Base-by-base conservation (phyloP, 2,797 vertebrate species). In the Propithecus deckenii region DNA sequence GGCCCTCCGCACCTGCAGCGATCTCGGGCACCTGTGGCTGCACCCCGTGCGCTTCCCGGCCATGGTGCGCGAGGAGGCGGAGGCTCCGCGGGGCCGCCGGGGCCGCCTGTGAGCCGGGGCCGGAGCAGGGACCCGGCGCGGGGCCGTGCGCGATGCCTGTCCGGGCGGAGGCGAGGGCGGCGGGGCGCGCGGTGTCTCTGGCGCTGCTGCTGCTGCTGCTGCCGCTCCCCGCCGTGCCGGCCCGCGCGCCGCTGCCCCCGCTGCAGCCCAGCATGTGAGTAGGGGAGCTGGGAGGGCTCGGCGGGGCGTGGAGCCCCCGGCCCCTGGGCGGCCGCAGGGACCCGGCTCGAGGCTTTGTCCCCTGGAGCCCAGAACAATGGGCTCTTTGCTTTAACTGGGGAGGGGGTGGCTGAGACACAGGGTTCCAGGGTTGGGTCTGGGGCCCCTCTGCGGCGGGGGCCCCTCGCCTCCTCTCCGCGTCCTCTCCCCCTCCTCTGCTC, bases 251-350 rank as follows among this genome's bases (percentile, higher is more conserved):
- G 0, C 96, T 0, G 97, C 79, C 2, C 95, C 86, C 89, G 50
- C 98, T 98, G 41, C 98, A 97, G 88, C 98, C 98, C 14, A 78
- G 96, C 76, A 98, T 98, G 98, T 99, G 94, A 99, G 98, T 98
- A 95, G 83, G 7, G 38, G 59, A 7, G 57, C 30, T 35, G 17
- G 88, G 94, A 41, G 30, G 76, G 76, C 55, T 41, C 28, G 18
- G 80, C 38, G 14, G 30, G 38, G 38, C 50, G 59, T 30, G 50
- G n/a, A 50, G 65, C 75, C 52, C 41, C 2, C 38, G 48, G 6
- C 9, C 46, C 46, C 13, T 2, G n/a, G 81, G 65, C 32, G 30
- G 50, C 52, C 76, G 23, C 38, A 1, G 55, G 22, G 87, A 48
- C 67, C 17, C 38, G 48, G 78, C 84, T 69, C 89, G 12, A 30